A percentile compares a stretch with the other conserved stretches of the same genome.
phyloP scores from a whole-genome alignment of 1,140 invertebrate species.

The Arion vulgaris region DNA sequence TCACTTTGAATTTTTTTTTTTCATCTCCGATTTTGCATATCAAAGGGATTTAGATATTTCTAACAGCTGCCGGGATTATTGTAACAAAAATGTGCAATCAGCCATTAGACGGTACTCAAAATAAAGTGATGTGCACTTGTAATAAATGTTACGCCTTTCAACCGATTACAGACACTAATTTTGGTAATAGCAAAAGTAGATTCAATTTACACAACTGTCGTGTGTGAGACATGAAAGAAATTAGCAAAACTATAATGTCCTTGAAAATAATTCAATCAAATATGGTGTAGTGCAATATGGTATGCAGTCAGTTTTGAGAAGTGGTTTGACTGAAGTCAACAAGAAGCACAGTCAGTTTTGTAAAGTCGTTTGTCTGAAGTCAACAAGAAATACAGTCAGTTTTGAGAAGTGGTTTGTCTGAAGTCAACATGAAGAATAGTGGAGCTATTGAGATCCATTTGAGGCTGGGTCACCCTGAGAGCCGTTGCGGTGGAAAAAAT shows the following conservation, averaged over 20 bases:
- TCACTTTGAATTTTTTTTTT: not conserved
- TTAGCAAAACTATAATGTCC: not conserved
- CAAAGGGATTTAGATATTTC: not conserved
- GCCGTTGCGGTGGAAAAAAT: too few relatives aligned
- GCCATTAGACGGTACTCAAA: not conserved
- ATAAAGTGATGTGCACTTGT: not conserved
- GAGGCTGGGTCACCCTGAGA: too few relatives aligned
- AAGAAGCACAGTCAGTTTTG: too few relatives aligned
- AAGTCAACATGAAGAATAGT: too few relatives aligned
- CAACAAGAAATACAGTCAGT: too few relatives aligned
- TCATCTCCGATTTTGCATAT: not conserved
- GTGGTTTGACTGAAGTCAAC: too few relatives aligned
- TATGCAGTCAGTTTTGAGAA: too few relatives aligned
- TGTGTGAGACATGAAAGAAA: not conserved
- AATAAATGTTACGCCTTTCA: not conserved
- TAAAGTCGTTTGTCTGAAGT: too few relatives aligned
- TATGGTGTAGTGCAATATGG: too few relatives aligned
- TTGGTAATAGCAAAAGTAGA: not conserved
- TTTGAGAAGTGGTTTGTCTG: too few relatives aligned
- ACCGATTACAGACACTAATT: not conserved
- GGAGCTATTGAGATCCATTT: too few relatives aligned
- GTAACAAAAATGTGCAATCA: not conserved
- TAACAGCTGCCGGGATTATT: not conserved
- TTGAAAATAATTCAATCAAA: not conserved
- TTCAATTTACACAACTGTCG: not conserved